Conservation (phyloP, 2,888 invertebrate genomes). For the Tryphoninae sp. region DNA sequence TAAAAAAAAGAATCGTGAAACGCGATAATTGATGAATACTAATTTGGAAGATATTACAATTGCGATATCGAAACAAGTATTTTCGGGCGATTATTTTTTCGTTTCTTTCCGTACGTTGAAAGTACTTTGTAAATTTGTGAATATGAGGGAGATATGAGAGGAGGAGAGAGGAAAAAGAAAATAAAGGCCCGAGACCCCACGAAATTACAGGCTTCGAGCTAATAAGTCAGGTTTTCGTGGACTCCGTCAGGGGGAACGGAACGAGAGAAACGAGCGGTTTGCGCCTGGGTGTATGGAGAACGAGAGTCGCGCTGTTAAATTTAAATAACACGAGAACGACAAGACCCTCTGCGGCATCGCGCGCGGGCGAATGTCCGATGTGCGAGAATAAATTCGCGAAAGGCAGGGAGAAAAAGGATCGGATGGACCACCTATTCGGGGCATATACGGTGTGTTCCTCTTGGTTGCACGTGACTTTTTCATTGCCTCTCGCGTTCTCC, state of each 20-base stretch:
- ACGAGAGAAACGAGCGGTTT: constrained; percentile 16
- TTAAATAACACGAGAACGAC: constrained; percentile 79
- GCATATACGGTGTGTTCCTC: constrained; percentile 31
- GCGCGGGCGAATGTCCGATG: constrained; percentile 68
- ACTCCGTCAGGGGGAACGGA: constrained; percentile 17
- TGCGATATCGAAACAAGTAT: background rate
- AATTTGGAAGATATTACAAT: constrained; percentile 13
- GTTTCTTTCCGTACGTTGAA: background rate
- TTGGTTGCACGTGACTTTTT: constrained; percentile 56
- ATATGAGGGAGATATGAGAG: background rate
- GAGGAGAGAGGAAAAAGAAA: background rate
- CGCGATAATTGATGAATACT: constrained; percentile 25
- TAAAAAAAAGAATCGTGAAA: constrained; percentile 7
- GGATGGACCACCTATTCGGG: constrained; percentile 74
- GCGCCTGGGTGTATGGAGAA: constrained; percentile 41
- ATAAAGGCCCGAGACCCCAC: constrained; percentile 38
- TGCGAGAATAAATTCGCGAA: constrained; percentile 72
- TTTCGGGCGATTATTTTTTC: constrained; percentile 1
- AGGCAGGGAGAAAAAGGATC: constrained; percentile 51
- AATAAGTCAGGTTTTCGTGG: constrained; percentile 71
- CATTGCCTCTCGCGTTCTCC: constrained; percentile 35
- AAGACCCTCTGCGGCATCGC: constrained; percentile 71
- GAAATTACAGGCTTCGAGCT: constrained; percentile 65
- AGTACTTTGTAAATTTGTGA: constrained; percentile 12
- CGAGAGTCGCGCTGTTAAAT: constrained; percentile 73